These are phyloP conservation scores for Pangasius sanitwongsei DNA, from an alignment of 2,797 vertebrate genomes.

Conservation along the genomic window DNA sequence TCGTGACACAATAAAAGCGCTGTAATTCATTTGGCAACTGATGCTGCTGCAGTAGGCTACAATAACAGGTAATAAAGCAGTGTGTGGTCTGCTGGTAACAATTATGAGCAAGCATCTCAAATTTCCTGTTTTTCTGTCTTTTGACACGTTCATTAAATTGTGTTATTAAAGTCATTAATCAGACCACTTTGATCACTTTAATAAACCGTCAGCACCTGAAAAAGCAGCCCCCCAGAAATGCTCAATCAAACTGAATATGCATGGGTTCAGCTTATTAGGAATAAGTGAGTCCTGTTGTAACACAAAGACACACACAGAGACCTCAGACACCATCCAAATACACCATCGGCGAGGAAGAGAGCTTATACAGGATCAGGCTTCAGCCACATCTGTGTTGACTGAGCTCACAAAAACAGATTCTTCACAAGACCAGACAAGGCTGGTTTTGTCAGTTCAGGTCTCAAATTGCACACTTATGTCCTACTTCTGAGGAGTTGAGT, in stretches of 20 bases:
- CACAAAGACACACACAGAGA: neutral
- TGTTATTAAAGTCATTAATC: neutral
- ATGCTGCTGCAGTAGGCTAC: neutral
- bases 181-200: neutral
- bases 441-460: neutral
- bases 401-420: conserved; percentile 6
- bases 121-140: neutral
- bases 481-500: neutral
- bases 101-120: neutral
- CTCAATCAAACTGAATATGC: neutral
- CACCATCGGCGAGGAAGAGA: neutral
- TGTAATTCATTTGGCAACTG: neutral
- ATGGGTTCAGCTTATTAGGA: neutral
- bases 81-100: conserved; percentile 12
- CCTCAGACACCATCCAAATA: conserved; percentile 13
- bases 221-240: conserved; percentile 9
- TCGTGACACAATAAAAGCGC: neutral
- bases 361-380: conserved; percentile 17
- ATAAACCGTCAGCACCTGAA: neutral
- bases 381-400: conserved; percentile 10
- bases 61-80: neutral
- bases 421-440: neutral
- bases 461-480: neutral
- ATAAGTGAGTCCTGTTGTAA: neutral
- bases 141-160: neutral